These are phyloP conservation scores for Ischnus inquisitorius DNA, from an alignment of 2,888 invertebrate genomes.

Conservation along the genomic window DNA sequence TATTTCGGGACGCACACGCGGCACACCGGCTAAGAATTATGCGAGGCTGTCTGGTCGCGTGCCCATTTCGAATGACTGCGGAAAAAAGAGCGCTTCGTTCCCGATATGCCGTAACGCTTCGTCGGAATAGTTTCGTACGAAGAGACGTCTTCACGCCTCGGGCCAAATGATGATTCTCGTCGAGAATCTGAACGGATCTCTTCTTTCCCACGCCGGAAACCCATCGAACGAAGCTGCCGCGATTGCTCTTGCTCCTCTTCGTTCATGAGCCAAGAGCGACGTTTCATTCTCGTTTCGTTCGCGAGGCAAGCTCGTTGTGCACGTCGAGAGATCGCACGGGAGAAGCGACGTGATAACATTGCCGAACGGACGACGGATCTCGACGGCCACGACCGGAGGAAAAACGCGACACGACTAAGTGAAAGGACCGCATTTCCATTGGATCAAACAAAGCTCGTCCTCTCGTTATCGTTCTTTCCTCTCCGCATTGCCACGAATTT, in stretches of 20 bases:
- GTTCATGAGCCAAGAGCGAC: neutral
- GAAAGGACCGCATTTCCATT: neutral
- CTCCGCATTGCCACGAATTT: slow-evolving; percentile 23
- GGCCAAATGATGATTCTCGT: too few species aligned
- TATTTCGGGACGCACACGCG: slow-evolving; percentile 49
- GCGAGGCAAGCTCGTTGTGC: neutral
- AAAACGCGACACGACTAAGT: neutral
- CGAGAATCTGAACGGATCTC: too few species aligned
- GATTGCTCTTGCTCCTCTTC: neutral
- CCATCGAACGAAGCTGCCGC: slow-evolving; percentile 10
- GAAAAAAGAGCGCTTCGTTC: slow-evolving; percentile 32
- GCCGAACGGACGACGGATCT: neutral
- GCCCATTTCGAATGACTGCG: slow-evolving; percentile 65
- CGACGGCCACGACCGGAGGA: neutral
- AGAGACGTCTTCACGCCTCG: too few species aligned
- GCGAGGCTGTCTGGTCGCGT: slow-evolving; percentile 68
- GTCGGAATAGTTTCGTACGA: slow-evolving; percentile 1
- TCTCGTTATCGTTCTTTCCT: slow-evolving; percentile 35
- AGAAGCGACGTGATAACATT: neutral
- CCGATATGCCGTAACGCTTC: neutral
- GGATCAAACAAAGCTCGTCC: slow-evolving; percentile 57
- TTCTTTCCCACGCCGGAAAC: too few species aligned
- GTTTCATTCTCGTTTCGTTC: slow-evolving; percentile 4
- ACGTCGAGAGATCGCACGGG: neutral
- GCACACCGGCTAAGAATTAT: slow-evolving; percentile 47